Evolutionary conservation across 2,113 vertebrate species (phyloP).

Genomic region (Trogon melanurus): DNA sequence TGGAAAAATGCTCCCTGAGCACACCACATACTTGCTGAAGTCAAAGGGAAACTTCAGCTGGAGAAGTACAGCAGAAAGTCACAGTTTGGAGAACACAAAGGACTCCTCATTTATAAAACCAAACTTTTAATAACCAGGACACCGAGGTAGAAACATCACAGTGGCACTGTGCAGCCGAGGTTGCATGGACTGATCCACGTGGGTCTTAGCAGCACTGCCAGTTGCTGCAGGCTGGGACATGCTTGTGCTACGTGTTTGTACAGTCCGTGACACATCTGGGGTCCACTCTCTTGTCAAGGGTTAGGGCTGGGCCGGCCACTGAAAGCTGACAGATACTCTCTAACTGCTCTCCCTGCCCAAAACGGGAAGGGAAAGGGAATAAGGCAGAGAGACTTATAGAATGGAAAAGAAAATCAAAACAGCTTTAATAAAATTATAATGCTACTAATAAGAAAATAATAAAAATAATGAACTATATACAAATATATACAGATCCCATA

Average conservation of each 20-base stretch:
- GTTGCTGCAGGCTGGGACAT: background rate
- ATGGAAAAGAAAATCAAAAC: too few species aligned
- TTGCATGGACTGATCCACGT: fast-evolving
- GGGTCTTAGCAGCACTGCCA: background rate
- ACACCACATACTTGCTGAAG: background rate
- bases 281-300: too few species aligned
- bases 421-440: too few species aligned
- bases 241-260: fast-evolving
- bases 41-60: background rate
- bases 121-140: background rate
- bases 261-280: background rate
- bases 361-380: too few species aligned
- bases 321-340: too few species aligned
- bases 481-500: too few species aligned
- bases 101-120: background rate
- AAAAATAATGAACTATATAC: too few species aligned
- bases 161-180: too few species aligned
- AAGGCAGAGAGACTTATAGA: too few species aligned
- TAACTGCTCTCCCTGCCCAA: too few species aligned
- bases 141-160: background rate
- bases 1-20: background rate
- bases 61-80: background rate
- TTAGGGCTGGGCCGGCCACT: too few species aligned
- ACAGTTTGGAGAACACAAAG: background rate
- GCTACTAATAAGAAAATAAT: too few species aligned